These are phyloP conservation scores for Psococerastis gibbosa DNA, from an alignment of 2,888 invertebrate species.

Conservation along the genomic window DNA sequence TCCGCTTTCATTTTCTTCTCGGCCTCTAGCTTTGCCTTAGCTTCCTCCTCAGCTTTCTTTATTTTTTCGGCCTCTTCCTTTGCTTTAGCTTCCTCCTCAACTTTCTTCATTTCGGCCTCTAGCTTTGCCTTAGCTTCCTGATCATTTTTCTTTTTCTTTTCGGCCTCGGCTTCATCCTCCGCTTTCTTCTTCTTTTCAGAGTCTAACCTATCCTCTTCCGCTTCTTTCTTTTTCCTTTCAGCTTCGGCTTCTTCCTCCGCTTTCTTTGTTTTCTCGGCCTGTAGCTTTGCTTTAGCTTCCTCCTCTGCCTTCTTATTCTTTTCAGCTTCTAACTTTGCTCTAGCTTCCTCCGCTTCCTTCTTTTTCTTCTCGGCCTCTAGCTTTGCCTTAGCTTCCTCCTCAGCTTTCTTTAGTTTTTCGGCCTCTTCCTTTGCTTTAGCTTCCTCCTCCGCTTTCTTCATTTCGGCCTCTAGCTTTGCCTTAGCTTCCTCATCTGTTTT, in stretches of 20 bases:
- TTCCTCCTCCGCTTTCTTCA: constrained; percentile 4
- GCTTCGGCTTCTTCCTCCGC: constrained; percentile 18
- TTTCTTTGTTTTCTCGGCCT: constrained; percentile 15
- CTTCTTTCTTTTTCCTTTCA: constrained; percentile 17
- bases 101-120: constrained; percentile 11
- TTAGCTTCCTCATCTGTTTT: constrained; percentile 12
- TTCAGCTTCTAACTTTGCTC: too few species aligned
- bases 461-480: constrained; percentile 10
- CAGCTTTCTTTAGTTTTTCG: not conserved
- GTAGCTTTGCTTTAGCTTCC: constrained; percentile 16
- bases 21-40: too few species aligned
- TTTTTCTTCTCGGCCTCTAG: constrained; percentile 8
- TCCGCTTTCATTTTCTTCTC: constrained; percentile 14
- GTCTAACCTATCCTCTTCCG: constrained; percentile 15
- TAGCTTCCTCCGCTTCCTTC: constrained; percentile 9
- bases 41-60: constrained; percentile 14
- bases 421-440: not conserved
- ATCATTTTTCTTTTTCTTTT: constrained; percentile 14
- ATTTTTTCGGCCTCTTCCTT: constrained; percentile 16
- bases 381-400: not conserved
- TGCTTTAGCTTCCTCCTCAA: constrained; percentile 14
- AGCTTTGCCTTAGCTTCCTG: constrained; percentile 14
- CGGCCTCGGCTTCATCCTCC: constrained; percentile 16
- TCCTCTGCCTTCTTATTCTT: constrained; percentile 12
- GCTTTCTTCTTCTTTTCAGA: constrained; percentile 15